These are phyloP conservation scores for Antennarius maculatus DNA, from an alignment of 2,797 vertebrate species.

Conservation along the genomic window DNA sequence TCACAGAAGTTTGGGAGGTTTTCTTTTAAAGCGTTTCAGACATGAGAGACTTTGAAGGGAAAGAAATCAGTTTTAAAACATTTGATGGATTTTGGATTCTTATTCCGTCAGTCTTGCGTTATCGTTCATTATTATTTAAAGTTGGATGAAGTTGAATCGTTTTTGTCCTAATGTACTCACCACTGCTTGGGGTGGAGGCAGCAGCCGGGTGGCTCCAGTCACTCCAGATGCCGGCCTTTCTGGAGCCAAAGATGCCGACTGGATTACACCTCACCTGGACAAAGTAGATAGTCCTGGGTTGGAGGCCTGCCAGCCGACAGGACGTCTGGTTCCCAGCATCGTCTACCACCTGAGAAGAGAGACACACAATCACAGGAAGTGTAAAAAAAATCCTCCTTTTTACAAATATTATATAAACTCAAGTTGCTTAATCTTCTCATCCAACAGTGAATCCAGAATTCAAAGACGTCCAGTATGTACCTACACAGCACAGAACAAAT, in stretches of 20 bases:
- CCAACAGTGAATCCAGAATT: not conserved
- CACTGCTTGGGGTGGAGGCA: constrained; percentile 89
- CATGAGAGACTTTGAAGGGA: not conserved
- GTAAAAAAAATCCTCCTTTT: not conserved
- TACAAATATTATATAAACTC: not conserved
- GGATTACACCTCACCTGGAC: constrained; percentile 95
- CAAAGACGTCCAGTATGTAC: not conserved
- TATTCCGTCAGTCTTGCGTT: not conserved
- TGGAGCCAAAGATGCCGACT: constrained; percentile 94
- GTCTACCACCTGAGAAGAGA: constrained; percentile 85
- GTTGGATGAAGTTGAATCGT: not conserved
- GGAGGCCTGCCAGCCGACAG: constrained; percentile 90
- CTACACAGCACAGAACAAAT: constrained; percentile 8
- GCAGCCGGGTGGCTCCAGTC: constrained; percentile 94
- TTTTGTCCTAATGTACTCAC: constrained; percentile 71
- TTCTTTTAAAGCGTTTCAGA: constrained; percentile 45
- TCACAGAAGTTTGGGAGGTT: constrained; percentile 34
- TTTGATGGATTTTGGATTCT: too few species aligned
- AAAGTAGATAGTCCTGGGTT: constrained; percentile 90
- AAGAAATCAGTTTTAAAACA: too few species aligned
- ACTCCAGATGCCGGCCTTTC: constrained; percentile 94
- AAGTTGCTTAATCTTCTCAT: constrained; percentile 5
- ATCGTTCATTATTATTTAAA: not conserved
- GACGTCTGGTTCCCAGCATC: constrained; percentile 94
- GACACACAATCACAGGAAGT: not conserved